Evolutionary conservation across 2,888 invertebrate genomes (phyloP).

Genomic region (Tinea semifulvella): DNA sequence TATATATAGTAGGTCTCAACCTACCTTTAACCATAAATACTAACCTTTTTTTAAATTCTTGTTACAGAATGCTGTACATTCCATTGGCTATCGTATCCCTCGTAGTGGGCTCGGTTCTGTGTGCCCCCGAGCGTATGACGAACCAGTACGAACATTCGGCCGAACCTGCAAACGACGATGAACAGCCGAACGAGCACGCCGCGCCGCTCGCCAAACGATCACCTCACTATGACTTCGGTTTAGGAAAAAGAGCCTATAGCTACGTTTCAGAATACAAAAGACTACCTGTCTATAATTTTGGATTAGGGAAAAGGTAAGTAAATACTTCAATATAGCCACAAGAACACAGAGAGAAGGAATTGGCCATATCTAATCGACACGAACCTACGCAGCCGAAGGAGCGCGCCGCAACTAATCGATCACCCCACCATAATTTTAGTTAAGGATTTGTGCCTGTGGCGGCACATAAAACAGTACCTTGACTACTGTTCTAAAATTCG

Average conservation of each 20-base stretch:
- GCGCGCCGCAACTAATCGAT: too few relatives aligned
- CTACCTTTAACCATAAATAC: too few relatives aligned
- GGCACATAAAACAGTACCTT: too few relatives aligned
- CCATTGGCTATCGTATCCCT: slow-evolving; percentile 36
- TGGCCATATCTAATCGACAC: too few relatives aligned
- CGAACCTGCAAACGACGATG: slow-evolving; percentile 13
- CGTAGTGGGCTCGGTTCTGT: slow-evolving; percentile 38
- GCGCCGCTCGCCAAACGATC: slow-evolving; percentile 46
- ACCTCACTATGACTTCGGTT: slow-evolving; percentile 63
- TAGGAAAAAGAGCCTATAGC: slow-evolving; percentile 66
- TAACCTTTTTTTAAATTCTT: too few relatives aligned
- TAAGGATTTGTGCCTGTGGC: too few relatives aligned
- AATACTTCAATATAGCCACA: neutral
- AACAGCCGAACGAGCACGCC: slow-evolving; percentile 23
- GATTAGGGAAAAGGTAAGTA: slow-evolving; percentile 62
- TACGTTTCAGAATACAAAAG: slow-evolving; percentile 72
- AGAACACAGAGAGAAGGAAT: neutral
- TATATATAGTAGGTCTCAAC: too few relatives aligned
- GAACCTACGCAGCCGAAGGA: too few relatives aligned
- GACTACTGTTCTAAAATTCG: too few relatives aligned
- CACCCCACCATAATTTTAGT: too few relatives aligned
- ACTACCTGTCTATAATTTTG: slow-evolving; percentile 67
- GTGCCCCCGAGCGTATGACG: slow-evolving; percentile 43
- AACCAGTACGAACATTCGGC: slow-evolving; percentile 25
- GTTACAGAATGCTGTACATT: slow-evolving; percentile 50